Evolutionary conservation across 2,113 vertebrate species (phyloP), one percentile per base, ranked within the genome.

Genomic region (Lycocorax pyrrhopterus): DNA sequence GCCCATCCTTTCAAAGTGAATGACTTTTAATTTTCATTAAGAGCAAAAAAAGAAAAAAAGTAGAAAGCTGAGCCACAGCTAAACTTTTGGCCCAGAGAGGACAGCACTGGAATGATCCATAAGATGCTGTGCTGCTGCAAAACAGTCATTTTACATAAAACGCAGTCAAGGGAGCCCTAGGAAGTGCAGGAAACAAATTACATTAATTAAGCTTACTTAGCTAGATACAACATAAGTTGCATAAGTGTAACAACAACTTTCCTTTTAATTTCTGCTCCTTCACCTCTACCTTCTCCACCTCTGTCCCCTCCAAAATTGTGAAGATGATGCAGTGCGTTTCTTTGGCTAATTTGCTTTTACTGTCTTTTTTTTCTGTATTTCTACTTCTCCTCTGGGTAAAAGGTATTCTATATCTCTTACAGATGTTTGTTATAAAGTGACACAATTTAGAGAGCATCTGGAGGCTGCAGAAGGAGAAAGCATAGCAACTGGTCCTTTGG

Each of bases 231-330:
- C 43, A 59, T 8, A n/a, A 5, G 4, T 43, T 49, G 49, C 23
- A 49, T 8, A 49, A 25, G 6, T 66, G 20, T 49, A 52, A 73
- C 21, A 79, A 51, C 13, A 63, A 59, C 15, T 76, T 76, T 59
- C 7, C 26, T 35, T 76, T 37, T 16, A n/a, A 39, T 74, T 84
- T 77, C 39, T 83, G 21, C 20, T 56, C 9, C 19, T 75, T 82
- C 33, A 13, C 16, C 32, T 18, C 15, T 75, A 58, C 27, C 15
- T 78, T 60, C 19, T 43, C 29, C 9, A 5, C 16, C 10, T 15
- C 3, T 13, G 1, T 4, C 3, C 2, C 2, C 9, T n/a, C 16
- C 12, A 29, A 39, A 52, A 72, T 22, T 63, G 16, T 68, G 39
- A 75, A 59, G 27, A 33, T 6, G 2, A 46, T n/a, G 22, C 5